Conservation (phyloP, 2,797 vertebrate genomes). For the Iguana delicatissima region DNA sequence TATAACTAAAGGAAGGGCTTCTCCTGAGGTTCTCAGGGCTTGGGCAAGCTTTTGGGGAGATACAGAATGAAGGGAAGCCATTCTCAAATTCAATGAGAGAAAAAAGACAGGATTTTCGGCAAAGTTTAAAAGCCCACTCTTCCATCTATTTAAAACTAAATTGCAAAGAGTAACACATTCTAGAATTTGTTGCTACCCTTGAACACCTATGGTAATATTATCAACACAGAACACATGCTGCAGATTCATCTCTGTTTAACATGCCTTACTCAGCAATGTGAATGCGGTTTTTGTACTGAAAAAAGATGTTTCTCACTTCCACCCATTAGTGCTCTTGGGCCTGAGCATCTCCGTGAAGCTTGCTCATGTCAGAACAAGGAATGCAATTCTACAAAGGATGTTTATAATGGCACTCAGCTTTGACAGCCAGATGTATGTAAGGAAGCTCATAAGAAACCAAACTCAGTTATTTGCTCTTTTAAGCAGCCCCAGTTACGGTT, state of each 20-base stretch:
- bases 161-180: not conserved
- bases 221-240: not conserved
- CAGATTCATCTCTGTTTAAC: slow-evolving; percentile 37
- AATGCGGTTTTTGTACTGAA: not conserved
- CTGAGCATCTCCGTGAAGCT: accelerated
- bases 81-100: not conserved
- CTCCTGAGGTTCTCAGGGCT: too few species aligned
- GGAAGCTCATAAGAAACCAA: slow-evolving; percentile 5
- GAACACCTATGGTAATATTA: not conserved
- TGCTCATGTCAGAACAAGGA: not conserved
- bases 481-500: slow-evolving; percentile 17
- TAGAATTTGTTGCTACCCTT: not conserved
- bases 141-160: not conserved
- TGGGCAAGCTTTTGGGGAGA: too few species aligned
- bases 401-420: slow-evolving; percentile 1
- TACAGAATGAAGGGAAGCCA: not conserved
- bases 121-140: not conserved
- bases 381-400: not conserved
- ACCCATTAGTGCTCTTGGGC: not conserved
- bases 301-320: not conserved
- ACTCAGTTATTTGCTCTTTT: slow-evolving; percentile 12
- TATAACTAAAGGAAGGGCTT: too few species aligned
- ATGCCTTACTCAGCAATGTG: not conserved
- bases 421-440: not conserved
- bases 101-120: not conserved